Conservation (phyloP, 2,797 vertebrate genomes). For the Babyrousa celebensis region DNA sequence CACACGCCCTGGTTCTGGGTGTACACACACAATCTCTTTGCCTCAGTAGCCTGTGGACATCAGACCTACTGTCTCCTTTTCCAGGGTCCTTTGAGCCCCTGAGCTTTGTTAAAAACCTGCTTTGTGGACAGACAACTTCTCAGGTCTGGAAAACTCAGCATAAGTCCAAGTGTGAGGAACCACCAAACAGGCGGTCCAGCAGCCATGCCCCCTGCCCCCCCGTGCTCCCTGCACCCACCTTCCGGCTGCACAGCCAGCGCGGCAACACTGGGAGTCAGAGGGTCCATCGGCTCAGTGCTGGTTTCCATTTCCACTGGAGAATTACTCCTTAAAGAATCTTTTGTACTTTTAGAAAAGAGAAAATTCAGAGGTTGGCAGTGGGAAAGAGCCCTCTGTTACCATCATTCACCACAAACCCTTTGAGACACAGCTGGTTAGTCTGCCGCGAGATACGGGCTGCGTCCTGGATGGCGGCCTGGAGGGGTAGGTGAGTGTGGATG, state of each 20-base stretch:
- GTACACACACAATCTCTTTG: neutral
- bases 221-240: slow-evolving; percentile 90
- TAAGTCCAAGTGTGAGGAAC: accelerated
- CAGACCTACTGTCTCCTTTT: neutral
- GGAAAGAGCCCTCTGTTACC: neutral
- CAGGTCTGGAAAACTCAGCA: neutral
- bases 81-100: neutral
- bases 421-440: neutral
- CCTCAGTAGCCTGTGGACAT: neutral
- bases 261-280: slow-evolving; percentile 93
- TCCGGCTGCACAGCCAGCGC: slow-evolving; percentile 93
- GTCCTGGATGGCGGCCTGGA: too few relatives aligned
- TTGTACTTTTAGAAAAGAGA: slow-evolving; percentile 92
- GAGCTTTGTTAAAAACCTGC: neutral
- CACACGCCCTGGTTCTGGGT: neutral
- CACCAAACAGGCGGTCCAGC: accelerated
- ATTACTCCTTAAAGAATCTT: slow-evolving; percentile 97
- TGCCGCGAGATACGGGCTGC: accelerated
- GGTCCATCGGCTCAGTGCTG: slow-evolving; percentile 94
- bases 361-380: slow-evolving; percentile 3
- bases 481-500: accelerated
- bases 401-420: neutral
- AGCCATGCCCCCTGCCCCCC: accelerated
- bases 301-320: slow-evolving; percentile 99
- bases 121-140: accelerated